Evolutionary conservation across 2,797 vertebrate genomes (phyloP).

Genomic region (Capromys pilorides): DNA sequence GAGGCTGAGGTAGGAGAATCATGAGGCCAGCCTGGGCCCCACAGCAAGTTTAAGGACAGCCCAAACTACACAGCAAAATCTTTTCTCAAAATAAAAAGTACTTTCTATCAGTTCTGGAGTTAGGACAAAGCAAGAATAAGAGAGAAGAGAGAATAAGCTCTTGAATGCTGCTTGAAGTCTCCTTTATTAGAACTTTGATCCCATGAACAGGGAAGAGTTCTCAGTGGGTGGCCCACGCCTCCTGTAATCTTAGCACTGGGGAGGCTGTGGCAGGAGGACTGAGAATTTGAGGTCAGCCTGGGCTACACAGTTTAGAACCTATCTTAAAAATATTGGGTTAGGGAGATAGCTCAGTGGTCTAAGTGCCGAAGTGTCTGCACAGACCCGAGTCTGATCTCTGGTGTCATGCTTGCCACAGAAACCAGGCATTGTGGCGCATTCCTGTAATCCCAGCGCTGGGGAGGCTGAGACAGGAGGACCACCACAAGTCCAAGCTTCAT

Average conservation of each 20-base stretch:
- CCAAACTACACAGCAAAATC: not conserved
- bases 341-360: too few relatives aligned
- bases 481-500: too few relatives aligned
- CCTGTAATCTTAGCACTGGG: not conserved
- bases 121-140: not conserved
- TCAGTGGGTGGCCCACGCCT: not conserved
- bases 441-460: too few relatives aligned
- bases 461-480: too few relatives aligned
- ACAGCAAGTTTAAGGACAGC: too few relatives aligned
- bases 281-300: not conserved
- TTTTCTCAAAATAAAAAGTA: not conserved
- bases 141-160: not conserved
- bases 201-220: not conserved
- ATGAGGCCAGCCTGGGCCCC: not conserved
- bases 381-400: too few relatives aligned
- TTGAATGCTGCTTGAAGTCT: not conserved
- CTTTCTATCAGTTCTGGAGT: not conserved
- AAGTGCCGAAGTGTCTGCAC: too few relatives aligned
- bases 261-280: not conserved
- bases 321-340: not conserved
- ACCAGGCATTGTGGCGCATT: too few relatives aligned
- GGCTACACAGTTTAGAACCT: not conserved
- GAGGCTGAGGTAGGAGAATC: not conserved
- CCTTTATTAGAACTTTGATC: not conserved
- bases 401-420: too few relatives aligned